Percentiles rank a stretch among this genome's conserved stretches.
Conservation (phyloP, 2,113 vertebrate genomes). For the Anthoscopus minutus region DNA sequence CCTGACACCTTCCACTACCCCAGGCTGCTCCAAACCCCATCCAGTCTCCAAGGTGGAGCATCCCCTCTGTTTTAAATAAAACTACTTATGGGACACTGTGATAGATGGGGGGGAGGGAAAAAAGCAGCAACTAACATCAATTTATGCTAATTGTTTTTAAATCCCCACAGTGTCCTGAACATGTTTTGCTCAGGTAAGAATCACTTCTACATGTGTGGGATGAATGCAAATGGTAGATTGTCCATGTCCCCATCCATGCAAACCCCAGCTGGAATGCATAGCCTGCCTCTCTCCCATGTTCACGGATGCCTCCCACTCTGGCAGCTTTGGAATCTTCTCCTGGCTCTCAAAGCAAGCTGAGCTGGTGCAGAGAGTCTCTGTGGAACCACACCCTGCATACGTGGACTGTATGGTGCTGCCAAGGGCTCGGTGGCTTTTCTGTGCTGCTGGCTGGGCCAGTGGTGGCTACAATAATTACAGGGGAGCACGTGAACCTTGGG, state of each 20-base stretch:
- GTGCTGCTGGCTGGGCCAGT: neutral
- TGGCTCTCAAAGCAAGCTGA: neutral
- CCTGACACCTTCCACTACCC: neutral
- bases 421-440: neutral
- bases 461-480: neutral
- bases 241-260: accelerated
- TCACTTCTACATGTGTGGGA: accelerated
- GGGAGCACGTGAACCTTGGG: neutral
- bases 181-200: neutral
- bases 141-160: neutral
- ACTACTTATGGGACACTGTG: no score
- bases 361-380: neutral
- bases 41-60: neutral
- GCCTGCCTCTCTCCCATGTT: accelerated
- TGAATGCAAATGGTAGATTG: accelerated
- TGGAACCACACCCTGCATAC: accelerated
- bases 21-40: no score
- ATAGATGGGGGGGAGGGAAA: neutral
- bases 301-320: neutral
- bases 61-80: neutral
- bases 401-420: neutral
- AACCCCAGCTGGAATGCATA: neutral
- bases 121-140: neutral
- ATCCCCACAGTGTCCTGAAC: neutral
- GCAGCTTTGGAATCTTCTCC: neutral